phyloP scores from a whole-genome alignment of 2,888 invertebrate species.

The Agrotis clavis region DNA sequence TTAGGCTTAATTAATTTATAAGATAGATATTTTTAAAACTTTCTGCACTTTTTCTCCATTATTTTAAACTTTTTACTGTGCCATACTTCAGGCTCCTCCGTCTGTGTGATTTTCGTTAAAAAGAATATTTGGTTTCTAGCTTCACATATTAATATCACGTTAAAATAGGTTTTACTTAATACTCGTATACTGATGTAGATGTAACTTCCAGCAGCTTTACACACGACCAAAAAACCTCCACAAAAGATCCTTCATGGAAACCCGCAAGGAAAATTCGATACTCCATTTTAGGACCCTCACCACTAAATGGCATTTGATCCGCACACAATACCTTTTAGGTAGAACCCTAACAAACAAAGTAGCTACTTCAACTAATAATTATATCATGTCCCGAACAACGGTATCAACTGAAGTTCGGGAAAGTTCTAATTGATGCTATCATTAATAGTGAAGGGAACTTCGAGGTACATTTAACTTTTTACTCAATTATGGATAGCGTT shows the following conservation, averaged over 20 bases:
- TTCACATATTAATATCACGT: no score
- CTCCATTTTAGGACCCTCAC: slow-evolving; percentile 22
- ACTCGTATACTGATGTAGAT: no score
- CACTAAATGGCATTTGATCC: slow-evolving; percentile 30
- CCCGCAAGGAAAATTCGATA: not conserved
- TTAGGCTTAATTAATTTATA: no score
- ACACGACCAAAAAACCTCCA: not conserved
- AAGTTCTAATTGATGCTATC: slow-evolving; percentile 71
- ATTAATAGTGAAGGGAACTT: slow-evolving; percentile 56
- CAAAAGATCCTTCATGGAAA: not conserved
- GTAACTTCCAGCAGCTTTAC: not conserved
- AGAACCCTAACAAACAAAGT: slow-evolving; percentile 37
- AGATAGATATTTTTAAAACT: no score
- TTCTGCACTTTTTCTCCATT: no score
- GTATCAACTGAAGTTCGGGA: slow-evolving; percentile 57
- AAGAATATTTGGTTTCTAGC: no score
- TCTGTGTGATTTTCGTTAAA: no score
- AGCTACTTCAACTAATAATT: slow-evolving; percentile 62
- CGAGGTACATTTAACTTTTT: slow-evolving; percentile 54
- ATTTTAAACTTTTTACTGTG: no score
- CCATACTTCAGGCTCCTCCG: no score
- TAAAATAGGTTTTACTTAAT: no score
- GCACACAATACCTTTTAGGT: slow-evolving; percentile 29
- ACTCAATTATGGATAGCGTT: slow-evolving; percentile 50
- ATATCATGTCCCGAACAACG: slow-evolving; percentile 58